These are phyloP conservation scores for Myiotriccus ornatus DNA, from an alignment of 2,797 vertebrate species.

Conservation along the genomic window DNA sequence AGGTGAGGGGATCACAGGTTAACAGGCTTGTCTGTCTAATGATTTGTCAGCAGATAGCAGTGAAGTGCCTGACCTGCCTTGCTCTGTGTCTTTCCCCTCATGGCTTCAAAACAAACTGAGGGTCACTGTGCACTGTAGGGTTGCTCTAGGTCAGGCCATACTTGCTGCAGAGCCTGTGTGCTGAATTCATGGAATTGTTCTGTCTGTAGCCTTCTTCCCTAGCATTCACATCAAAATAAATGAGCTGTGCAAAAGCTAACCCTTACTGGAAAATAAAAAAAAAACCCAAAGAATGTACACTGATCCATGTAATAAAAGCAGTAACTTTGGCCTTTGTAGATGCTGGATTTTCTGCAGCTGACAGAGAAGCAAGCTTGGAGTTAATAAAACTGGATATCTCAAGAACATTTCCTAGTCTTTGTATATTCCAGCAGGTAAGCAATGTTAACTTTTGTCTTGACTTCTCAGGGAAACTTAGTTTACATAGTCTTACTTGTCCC, in stretches of 20 bases:
- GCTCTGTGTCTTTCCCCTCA: background rate
- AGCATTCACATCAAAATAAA: background rate
- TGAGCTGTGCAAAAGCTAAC: background rate
- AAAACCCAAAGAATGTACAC: rapidly evolving
- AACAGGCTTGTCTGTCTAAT: background rate
- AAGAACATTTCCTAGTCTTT: slow-evolving; percentile 91
- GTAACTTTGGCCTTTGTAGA: slow-evolving; percentile 70
- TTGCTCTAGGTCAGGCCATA: background rate
- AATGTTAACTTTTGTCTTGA: background rate
- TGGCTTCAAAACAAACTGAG: background rate
- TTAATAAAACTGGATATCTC: slow-evolving; percentile 97
- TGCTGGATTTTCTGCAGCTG: slow-evolving; percentile 80
- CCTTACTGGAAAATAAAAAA: background rate
- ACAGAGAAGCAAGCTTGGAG: slow-evolving; percentile 93
- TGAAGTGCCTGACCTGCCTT: background rate
- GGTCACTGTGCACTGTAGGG: background rate
- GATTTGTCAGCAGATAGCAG: background rate
- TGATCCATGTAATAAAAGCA: background rate
- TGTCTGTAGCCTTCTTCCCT: background rate
- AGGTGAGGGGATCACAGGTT: background rate
- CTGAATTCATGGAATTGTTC: background rate
- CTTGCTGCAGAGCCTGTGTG: background rate
- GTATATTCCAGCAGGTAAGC: slow-evolving; percentile 94
- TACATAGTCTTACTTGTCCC: background rate
- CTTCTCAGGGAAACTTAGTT: background rate